Conservation (phyloP, 2,888 invertebrate species). For the Microplitis deprimator region DNA sequence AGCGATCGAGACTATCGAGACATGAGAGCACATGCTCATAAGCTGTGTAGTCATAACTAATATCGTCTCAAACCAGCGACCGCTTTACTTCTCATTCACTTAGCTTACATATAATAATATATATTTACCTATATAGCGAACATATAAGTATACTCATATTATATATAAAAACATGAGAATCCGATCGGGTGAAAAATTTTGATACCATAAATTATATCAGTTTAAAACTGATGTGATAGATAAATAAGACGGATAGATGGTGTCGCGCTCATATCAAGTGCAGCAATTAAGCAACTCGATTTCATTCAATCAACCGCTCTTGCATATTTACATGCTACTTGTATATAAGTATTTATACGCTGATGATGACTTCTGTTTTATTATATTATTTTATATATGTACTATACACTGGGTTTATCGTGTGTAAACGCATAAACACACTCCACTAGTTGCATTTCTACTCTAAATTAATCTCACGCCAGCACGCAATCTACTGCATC, state of each 20-base stretch:
- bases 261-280: slow-evolving; percentile 2
- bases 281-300: slow-evolving; percentile 21
- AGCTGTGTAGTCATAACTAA: neutral
- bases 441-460: slow-evolving; percentile 1
- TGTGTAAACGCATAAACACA: neutral
- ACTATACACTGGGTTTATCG: neutral
- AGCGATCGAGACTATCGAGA: neutral
- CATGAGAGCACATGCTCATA: neutral
- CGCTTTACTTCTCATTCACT: neutral
- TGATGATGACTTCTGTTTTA: neutral
- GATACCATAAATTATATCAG: neutral
- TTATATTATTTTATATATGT: neutral
- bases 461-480: neutral
- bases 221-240: neutral
- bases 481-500: neutral
- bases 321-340: neutral
- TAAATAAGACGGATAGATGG: neutral
- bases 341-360: neutral
- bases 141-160: neutral
- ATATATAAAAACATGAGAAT: neutral
- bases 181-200: neutral
- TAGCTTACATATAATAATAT: neutral
- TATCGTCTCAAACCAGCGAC: neutral
- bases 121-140: neutral
- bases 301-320: slow-evolving; percentile 30